These are phyloP conservation scores for Butorides virescens DNA, from an alignment of 2,113 vertebrate genomes.

Conservation along the genomic window DNA sequence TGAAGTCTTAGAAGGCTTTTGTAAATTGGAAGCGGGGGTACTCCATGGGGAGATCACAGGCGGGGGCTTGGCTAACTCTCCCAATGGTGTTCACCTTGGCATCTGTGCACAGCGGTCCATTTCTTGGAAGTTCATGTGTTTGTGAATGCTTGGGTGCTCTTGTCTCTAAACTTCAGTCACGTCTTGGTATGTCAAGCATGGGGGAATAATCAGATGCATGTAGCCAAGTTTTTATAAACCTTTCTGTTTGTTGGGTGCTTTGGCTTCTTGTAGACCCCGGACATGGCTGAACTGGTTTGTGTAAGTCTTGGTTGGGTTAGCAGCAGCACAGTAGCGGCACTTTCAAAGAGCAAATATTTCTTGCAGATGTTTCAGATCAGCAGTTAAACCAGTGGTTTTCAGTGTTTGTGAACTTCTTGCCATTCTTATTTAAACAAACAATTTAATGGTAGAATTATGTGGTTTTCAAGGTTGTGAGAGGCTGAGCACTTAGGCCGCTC, in stretches of 20 bases:
- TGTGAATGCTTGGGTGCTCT: not conserved
- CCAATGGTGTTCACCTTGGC: not conserved
- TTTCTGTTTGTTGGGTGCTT: not conserved
- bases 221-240: not conserved
- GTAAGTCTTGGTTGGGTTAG: not conserved
- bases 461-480: not conserved
- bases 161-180: not conserved
- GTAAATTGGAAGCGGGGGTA: not conserved
- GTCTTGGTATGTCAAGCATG: not conserved
- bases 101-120: fast-evolving
- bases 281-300: not conserved
- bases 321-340: not conserved
- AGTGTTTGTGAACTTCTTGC: constrained; percentile 3
- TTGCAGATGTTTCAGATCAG: constrained; percentile 50
- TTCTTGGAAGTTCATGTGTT: not conserved
- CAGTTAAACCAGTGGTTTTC: not conserved
- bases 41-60: not conserved
- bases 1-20: not conserved
- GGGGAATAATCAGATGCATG: not conserved
- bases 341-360: not conserved
- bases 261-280: fast-evolving
- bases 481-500: not conserved
- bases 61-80: not conserved
- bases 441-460: constrained; percentile 11
- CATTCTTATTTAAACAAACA: constrained; percentile 37